These are phyloP conservation scores for Burhinus oedicnemus DNA, from an alignment of 2,113 vertebrate species.

Conservation along the genomic window DNA sequence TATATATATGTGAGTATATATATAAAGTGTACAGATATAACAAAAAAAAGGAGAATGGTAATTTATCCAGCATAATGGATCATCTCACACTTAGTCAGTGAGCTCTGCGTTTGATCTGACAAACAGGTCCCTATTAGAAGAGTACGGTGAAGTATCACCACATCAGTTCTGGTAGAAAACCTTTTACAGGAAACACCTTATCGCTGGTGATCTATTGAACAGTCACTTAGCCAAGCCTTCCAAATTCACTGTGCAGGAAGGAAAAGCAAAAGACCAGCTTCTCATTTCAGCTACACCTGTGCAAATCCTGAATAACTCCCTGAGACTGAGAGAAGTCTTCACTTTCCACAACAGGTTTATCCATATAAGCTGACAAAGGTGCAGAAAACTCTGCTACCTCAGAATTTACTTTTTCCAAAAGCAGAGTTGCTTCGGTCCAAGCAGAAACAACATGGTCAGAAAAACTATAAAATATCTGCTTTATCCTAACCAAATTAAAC, in stretches of 20 bases:
- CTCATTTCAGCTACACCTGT: conserved; percentile 6
- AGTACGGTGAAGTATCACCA: neutral
- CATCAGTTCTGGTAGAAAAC: conserved; percentile 20
- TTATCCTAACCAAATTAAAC: conserved; percentile 1
- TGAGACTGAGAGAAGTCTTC: neutral
- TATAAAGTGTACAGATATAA: neutral
- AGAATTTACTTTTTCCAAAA: neutral
- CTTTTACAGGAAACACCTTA: conserved; percentile 3
- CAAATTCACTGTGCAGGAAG: neutral
- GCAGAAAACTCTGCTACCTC: neutral
- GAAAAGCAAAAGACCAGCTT: conserved; percentile 5
- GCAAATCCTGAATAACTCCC: conserved; percentile 38
- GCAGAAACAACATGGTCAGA: neutral
- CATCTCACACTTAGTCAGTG: neutral
- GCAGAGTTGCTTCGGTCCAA: neutral
- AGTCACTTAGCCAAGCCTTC: conserved; percentile 20
- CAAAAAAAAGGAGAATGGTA: neutral
- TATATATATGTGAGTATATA: neutral
- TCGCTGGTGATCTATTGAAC: conserved; percentile 15
- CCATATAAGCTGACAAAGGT: conserved; percentile 26
- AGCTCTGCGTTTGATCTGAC: neutral
- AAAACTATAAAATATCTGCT: neutral
- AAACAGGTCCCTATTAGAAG: neutral
- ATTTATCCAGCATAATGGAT: neutral
- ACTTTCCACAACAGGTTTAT: conserved; percentile 26